Conservation (phyloP, 2,113 vertebrate species). For the Aptenodytes patagonicus region DNA sequence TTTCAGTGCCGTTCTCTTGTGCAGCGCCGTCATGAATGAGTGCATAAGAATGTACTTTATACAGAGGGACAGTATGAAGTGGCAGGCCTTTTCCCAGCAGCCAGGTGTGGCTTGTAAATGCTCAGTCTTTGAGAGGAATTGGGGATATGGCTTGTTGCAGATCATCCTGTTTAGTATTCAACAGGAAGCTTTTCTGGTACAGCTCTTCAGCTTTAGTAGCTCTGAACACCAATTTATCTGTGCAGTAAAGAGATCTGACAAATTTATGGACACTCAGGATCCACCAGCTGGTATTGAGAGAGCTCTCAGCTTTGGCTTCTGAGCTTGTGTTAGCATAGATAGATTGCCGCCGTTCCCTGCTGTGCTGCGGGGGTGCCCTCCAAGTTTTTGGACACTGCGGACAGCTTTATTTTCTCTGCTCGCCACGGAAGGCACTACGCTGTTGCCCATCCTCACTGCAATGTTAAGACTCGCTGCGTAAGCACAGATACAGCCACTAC, state of each 20-base stretch:
- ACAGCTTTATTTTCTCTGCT: neutral
- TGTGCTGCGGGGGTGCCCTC: rapidly evolving
- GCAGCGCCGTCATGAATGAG: neutral
- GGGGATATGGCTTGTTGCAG: neutral
- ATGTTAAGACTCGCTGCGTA: neutral
- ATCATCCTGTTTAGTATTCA: neutral
- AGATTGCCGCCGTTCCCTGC: rapidly evolving
- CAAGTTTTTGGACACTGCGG: neutral
- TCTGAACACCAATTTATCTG: conserved; percentile 33
- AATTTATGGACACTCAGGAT: conserved; percentile 16
- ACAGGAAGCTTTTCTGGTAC: neutral
- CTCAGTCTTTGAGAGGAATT: neutral
- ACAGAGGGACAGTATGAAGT: neutral
- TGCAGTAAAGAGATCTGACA: conserved; percentile 9
- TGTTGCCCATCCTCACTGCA: neutral
- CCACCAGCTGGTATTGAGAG: conserved; percentile 29
- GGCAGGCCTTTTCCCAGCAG: neutral
- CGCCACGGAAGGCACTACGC: rapidly evolving
- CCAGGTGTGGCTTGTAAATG: neutral
- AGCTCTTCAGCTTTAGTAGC: conserved; percentile 31
- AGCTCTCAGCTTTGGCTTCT: neutral
- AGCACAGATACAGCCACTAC: neutral
- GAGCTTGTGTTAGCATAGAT: neutral
- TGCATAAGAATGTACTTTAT: neutral
- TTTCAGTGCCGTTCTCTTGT: neutral